Conservation (phyloP, 1,140 invertebrate species). For the Mya arenaria region DNA sequence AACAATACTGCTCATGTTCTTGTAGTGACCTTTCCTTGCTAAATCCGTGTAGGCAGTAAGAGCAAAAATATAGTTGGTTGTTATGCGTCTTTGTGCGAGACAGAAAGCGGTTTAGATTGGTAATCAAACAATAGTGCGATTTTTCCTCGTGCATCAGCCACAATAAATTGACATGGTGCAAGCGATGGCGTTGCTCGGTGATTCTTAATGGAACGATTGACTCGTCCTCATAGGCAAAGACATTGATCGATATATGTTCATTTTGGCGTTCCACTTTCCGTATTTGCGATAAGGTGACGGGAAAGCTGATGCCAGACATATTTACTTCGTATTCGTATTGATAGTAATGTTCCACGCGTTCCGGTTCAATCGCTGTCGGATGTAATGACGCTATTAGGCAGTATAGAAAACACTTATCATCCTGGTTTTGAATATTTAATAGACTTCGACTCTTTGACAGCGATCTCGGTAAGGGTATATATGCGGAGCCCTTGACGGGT, state of each 20-base stretch:
- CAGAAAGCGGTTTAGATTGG: conserved; percentile 8
- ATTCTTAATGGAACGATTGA: conserved; percentile 20
- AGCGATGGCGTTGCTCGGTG: neutral
- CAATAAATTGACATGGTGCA: conserved; percentile 14
- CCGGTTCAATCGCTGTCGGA: neutral
- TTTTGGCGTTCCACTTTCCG: conserved; percentile 35
- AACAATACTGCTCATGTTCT: conserved; percentile 8
- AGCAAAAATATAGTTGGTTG: conserved; percentile 17
- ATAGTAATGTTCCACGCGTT: conserved; percentile 9
- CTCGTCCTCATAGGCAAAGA: conserved; percentile 13
- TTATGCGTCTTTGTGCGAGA: conserved; percentile 29
- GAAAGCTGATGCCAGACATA: neutral
- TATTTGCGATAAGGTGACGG: conserved; percentile 9
- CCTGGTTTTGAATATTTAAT: conserved; percentile 13
- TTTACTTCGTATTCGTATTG: conserved; percentile 2
- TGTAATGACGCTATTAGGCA: neutral
- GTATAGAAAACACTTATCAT: too few relatives aligned
- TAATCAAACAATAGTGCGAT: conserved; percentile 1
- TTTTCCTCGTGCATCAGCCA: conserved; percentile 2
- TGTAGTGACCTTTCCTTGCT: conserved; percentile 3
- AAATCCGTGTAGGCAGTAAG: too few relatives aligned
- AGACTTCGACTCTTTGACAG: neutral
- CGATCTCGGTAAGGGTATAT: neutral
- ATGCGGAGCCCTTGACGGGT: conserved; percentile 1
- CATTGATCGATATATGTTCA: conserved; percentile 8